These are phyloP conservation scores for Lepeophtheirus salmonis DNA, from an alignment of 1,140 invertebrate genomes.

Conservation along the genomic window DNA sequence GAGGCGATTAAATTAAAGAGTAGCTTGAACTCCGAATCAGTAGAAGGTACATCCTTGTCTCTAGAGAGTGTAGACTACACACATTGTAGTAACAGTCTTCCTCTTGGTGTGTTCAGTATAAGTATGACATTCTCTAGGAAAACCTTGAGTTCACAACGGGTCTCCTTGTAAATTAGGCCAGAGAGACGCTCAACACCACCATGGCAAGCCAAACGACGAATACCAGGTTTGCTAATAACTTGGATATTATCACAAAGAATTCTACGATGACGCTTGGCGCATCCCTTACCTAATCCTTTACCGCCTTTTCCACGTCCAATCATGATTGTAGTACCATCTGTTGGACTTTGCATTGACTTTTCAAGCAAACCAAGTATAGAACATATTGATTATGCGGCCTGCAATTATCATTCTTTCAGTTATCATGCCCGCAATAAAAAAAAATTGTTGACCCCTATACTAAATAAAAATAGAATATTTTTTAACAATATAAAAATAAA, in stretches of 20 bases:
- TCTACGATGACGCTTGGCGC: constrained; percentile 44
- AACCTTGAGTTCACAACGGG: constrained; percentile 48
- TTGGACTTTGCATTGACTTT: too few species aligned
- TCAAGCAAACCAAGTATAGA: too few species aligned
- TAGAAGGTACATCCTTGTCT: constrained; percentile 49
- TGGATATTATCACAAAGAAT: constrained; percentile 49
- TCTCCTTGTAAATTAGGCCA: constrained; percentile 51
- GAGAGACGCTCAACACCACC: constrained; percentile 56
- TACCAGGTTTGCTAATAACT: constrained; percentile 47
- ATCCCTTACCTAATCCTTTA: constrained; percentile 45
- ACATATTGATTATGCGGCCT: too few species aligned
- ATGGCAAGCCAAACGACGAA: constrained; percentile 43
- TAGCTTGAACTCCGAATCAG: constrained; percentile 37
- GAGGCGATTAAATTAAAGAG: too few species aligned
- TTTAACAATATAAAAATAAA: too few species aligned
- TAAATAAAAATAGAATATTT: too few species aligned
- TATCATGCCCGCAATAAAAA: too few species aligned
- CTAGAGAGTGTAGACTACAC: constrained; percentile 66
- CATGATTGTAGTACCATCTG: too few species aligned
- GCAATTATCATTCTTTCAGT: too few species aligned
- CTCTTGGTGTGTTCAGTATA: constrained; percentile 62
- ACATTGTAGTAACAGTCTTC: constrained; percentile 66
- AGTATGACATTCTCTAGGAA: constrained; percentile 68
- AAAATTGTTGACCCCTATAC: too few species aligned
- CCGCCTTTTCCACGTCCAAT: constrained; percentile 44